A percentile compares a stretch with the other conserved stretches of the same genome.
These are phyloP conservation scores for Nothobranchius furzeri DNA, from an alignment of 2,113 vertebrate species.

Conservation along the genomic window DNA sequence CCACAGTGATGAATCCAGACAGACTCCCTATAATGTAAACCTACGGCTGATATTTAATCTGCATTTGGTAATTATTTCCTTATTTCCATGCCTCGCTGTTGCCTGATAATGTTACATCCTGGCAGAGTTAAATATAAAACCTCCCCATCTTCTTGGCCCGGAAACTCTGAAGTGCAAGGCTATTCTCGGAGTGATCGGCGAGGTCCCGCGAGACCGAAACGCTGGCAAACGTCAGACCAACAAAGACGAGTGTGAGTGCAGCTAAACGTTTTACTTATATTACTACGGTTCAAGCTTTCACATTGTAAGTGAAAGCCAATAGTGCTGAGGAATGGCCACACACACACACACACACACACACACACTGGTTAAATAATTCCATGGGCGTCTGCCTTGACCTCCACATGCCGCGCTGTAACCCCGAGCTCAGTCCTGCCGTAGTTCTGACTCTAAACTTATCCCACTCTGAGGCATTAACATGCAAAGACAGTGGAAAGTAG, in stretches of 20 bases:
- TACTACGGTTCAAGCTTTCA: constrained; percentile 10
- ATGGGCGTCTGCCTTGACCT: constrained; percentile 21
- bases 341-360: constrained; percentile 11
- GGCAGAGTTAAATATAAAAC: constrained; percentile 71
- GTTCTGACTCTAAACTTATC: constrained; percentile 28
- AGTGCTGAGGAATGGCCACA: constrained; percentile 20
- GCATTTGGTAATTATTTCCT: constrained; percentile 5
- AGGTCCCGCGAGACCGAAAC: constrained; percentile 12
- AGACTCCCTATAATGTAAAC: background rate
- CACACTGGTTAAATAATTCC: constrained; percentile 6
- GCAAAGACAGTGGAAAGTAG: constrained; percentile 42
- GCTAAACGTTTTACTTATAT: constrained; percentile 20
- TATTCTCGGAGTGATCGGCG: constrained; percentile 52
- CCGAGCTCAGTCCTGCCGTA: constrained; percentile 23
- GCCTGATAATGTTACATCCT: constrained; percentile 22
- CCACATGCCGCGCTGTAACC: background rate
- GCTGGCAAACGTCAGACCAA: background rate
- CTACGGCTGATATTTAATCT: background rate
- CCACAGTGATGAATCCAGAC: constrained; percentile 2
- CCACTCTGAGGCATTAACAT: constrained; percentile 47
- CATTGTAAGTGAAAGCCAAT: constrained; percentile 24
- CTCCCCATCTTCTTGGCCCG: constrained; percentile 25
- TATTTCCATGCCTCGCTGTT: constrained; percentile 35
- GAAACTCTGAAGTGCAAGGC: constrained; percentile 42
- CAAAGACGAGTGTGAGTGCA: background rate